Base-by-base conservation (phyloP, 2,797 vertebrate species). In the Oreochromis grahami region DNA sequence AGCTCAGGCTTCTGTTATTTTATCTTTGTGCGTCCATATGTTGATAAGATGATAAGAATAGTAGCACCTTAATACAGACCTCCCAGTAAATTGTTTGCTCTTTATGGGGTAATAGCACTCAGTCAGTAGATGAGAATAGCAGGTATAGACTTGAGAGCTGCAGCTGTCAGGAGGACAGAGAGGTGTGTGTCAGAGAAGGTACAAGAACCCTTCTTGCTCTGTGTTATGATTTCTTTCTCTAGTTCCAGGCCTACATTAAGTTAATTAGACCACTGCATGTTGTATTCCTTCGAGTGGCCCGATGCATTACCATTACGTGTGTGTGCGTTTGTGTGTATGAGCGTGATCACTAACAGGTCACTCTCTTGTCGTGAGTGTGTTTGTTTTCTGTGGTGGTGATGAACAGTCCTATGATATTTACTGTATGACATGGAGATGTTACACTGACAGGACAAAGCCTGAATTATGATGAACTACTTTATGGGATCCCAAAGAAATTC, bases 351-450 rank as follows among this genome's bases (percentile, higher is more conserved):
- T 55, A n/a, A 70, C 77, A 19, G 78, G 24, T 19, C 1, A 1
- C 9, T 45, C 80, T 36, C 76, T 77, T 65, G 77, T 80, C 80
- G 81, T 83, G 14, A 76, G 45, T 85, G 41, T 85, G 48, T 78
- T 88, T 84, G 77, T 48, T 83, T 36, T 80, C 43, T 79, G 21
- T 36, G 43, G n/a, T n/a, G 78, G 29, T 55, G 76, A 87, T 87
- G 55, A 90, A 79, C 52, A 36, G 85, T 76, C 87, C 76, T 84
- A 14, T 84, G 82, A 55, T 72, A 50, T 50, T 29, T 76, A 65
- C 52, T 24, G 56, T 15, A 2, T 72, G 68, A 72, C 24, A 48
- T 32, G 26, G 43, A 72, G 24, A 48, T 45, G 43, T 19, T 48
- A 29, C 24, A 32, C 10, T 74, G 26, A 50, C 24, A 1, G 4